A percentile compares a stretch with the other conserved stretches of the same genome.
Evolutionary conservation across 2,888 invertebrate species (phyloP).

Genomic region (Geotrupes spiniger): DNA sequence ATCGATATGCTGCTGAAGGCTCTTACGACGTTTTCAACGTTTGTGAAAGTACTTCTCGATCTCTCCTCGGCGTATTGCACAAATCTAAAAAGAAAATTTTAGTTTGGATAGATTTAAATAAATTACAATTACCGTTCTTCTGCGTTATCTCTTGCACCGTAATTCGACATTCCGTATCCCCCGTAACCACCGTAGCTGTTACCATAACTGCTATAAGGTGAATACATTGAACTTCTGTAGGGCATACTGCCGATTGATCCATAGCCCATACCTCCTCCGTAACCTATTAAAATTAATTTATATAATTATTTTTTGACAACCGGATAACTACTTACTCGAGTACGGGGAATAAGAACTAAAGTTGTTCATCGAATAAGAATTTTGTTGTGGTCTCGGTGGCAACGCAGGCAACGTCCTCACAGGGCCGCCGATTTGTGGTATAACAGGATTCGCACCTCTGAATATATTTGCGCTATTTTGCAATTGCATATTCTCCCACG

Average conservation of each 20-base stretch:
- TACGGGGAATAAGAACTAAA: constrained; percentile 31
- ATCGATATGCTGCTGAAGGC: constrained; percentile 92
- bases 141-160: constrained; percentile 54
- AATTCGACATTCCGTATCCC: constrained; percentile 42
- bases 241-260: constrained; percentile 26
- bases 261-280: constrained; percentile 22
- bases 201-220: constrained; percentile 37
- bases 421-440: constrained; percentile 23
- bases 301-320: neutral
- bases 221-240: constrained; percentile 29
- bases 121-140: constrained; percentile 57
- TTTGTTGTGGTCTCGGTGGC: constrained; percentile 42
- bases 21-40: constrained; percentile 83
- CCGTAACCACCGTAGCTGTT: constrained; percentile 32
- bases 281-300: constrained; percentile 25
- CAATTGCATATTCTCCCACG: constrained; percentile 38
- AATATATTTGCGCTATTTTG: constrained; percentile 22
- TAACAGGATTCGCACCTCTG: constrained; percentile 23
- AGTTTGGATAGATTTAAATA: constrained; percentile 5
- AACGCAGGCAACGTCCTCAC: constrained; percentile 12
- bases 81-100: constrained; percentile 55
- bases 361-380: constrained; percentile 25
- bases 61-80: constrained; percentile 88
- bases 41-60: constrained; percentile 89
- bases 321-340: constrained; percentile 25